phyloP scores from a whole-genome alignment of 2,888 invertebrate species.

The Andrena marginata region DNA sequence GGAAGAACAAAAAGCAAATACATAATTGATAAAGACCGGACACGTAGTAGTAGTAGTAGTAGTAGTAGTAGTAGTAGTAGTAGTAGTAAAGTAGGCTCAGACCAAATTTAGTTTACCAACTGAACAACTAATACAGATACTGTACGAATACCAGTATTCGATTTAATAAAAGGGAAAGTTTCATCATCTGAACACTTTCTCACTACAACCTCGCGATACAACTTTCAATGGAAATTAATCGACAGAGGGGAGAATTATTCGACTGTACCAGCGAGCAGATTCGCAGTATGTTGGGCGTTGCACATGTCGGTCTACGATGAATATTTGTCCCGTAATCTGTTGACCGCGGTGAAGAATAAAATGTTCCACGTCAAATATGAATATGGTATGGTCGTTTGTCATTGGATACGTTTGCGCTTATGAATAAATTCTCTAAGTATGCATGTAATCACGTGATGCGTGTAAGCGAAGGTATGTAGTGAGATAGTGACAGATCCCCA shows the following conservation, averaged over 20 bases:
- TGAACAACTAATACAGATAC: conserved; percentile 22
- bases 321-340: background rate
- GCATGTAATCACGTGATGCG: conserved; percentile 77
- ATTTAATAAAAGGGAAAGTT: conserved; percentile 11
- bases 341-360: conserved; percentile 7
- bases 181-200: conserved; percentile 72
- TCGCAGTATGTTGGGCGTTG: background rate
- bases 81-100: conserved; percentile 47
- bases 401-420: conserved; percentile 31
- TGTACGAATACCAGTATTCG: conserved; percentile 4
- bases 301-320: background rate
- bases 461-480: conserved; percentile 82
- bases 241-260: background rate
- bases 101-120: conserved; percentile 48
- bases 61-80: background rate
- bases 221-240: background rate
- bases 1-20: background rate
- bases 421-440: conserved; percentile 48
- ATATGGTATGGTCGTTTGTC: conserved; percentile 25
- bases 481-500: conserved; percentile 81
- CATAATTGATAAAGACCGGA: background rate
- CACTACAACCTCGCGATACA: conserved; percentile 75
- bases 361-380: background rate
- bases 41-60: background rate
- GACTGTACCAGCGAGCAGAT: background rate